Base-by-base conservation (phyloP, 92 coral and sea anemone genomes). In the Diadumene lineata region DNA sequence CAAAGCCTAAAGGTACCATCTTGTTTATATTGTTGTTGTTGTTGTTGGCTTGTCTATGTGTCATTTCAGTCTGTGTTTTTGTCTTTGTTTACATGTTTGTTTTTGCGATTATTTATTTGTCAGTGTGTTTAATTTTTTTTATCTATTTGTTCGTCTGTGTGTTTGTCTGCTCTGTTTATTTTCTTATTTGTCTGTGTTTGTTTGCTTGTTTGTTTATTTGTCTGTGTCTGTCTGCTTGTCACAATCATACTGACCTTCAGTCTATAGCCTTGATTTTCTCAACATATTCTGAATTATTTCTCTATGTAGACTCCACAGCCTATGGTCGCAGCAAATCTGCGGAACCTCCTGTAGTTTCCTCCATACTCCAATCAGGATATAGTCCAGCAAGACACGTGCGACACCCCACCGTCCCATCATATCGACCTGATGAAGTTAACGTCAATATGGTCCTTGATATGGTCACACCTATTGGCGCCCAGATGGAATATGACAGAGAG, bases 401-500 rank as follows among this genome's bases (percentile, higher is more conserved):
- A 51, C 89, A 86, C 29, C 60, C 86, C 27, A 76, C 84, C 51
- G 81, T 86, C 16, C 62, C 70, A 19, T 46, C 55, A 18, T 28
- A 64, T 64, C 87, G 91, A 44, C 85, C 88, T 1, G 81, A 84
- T 50, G 89, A 87, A 34, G 86, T 87, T 17, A 80, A 79, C 50
- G 90, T 94, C 11, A 88, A 94, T 38, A 86, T 92, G 15, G 92
- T 94, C 8, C 86, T 91, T 38, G 93, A 91, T 32, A 87, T 94
- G 92, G 90, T 84, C 29, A 85, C 97, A 24, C 97, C 98, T 33
- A 86, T 94, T 48, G 96, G 97, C 1, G 63, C 82, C 56, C 97
- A 94, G 81, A 94, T 94, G 98, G 89, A 82, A 34, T 74, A 82
- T 68, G 96, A 94, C 81, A 82, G 92, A 78, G 92, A 81, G 64